Percentiles rank a stretch among this genome's conserved stretches.
Evolutionary conservation across 2,797 vertebrate genomes (phyloP).

Genomic region (Chelon auratus): DNA sequence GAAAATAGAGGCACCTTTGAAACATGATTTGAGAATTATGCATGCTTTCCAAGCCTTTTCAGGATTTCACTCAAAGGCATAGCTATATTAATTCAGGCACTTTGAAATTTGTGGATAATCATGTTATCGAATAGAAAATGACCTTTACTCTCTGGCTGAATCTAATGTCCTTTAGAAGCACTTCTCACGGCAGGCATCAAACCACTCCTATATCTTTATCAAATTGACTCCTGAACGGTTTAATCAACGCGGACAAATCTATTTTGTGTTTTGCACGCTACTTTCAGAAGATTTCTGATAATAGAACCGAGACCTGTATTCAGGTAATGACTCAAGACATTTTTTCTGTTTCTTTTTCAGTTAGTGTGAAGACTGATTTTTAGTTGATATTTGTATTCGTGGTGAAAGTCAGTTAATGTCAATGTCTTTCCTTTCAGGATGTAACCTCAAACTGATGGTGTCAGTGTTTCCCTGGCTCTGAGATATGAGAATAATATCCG

Average conservation of each 20-base stretch:
- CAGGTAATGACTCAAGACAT: no score
- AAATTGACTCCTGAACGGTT: background rate
- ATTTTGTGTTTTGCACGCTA: background rate
- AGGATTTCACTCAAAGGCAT: background rate
- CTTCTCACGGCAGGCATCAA: background rate
- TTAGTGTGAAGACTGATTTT: background rate
- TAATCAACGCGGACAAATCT: background rate
- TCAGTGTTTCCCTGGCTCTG: constrained; percentile 12
- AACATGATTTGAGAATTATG: constrained; percentile 7
- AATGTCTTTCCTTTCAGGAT: constrained; percentile 14
- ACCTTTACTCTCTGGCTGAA: constrained; percentile 3
- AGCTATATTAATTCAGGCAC: background rate
- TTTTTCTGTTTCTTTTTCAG: background rate
- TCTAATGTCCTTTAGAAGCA: constrained; percentile 2
- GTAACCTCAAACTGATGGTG: constrained; percentile 22
- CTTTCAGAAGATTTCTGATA: background rate
- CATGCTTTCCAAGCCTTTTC: background rate
- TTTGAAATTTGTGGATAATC: background rate
- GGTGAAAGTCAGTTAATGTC: background rate
- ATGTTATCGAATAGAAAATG: background rate
- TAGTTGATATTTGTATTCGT: background rate
- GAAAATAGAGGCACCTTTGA: constrained; percentile 1
- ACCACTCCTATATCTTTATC: background rate
- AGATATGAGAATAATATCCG: constrained; percentile 23
- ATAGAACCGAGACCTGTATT: no score